Percentiles rank a stretch among this genome's conserved stretches.
These are phyloP conservation scores for Cecropterus lyciades DNA, from an alignment of 1,140 invertebrate genomes.

Conservation along the genomic window DNA sequence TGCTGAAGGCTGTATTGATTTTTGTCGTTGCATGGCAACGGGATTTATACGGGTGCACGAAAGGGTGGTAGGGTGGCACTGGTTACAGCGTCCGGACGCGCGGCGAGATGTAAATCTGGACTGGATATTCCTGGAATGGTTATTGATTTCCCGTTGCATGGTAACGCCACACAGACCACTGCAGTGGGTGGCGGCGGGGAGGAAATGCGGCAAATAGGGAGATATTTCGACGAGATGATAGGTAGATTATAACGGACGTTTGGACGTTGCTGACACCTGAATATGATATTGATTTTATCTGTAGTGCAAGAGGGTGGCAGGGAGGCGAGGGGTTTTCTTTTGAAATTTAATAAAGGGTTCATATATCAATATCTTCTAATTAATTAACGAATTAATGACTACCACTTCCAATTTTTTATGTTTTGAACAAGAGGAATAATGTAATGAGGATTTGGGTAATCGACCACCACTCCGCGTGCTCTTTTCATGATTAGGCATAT, in stretches of 20 bases:
- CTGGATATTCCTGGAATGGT: conserved; percentile 7
- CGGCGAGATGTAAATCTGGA: conserved; percentile 22
- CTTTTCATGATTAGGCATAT: too few relatives aligned
- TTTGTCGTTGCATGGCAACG: conserved; percentile 26
- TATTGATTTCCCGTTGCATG: conserved; percentile 32
- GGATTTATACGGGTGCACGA: conserved; percentile 11
- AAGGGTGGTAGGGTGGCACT: conserved; percentile 19
- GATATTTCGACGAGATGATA: conserved; percentile 6
- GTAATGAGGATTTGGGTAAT: too few relatives aligned
- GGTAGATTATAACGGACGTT: conserved; percentile 4
- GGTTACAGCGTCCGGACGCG: conserved; percentile 3
- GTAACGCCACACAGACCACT: conserved; percentile 14
- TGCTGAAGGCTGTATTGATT: conserved; percentile 24
- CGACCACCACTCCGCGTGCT: too few relatives aligned
- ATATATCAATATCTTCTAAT: too few relatives aligned
- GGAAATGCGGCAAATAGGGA: conserved; percentile 2
- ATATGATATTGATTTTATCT: conserved; percentile 11
- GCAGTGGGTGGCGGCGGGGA: conserved; percentile 6
- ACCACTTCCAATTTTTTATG: too few relatives aligned
- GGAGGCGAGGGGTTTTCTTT: background rate
- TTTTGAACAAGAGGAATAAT: too few relatives aligned
- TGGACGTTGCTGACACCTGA: conserved; percentile 13
- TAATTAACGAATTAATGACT: too few relatives aligned
- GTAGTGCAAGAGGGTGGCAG: background rate
- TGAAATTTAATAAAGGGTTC: background rate